phyloP scores from a whole-genome alignment of 2,888 invertebrate genomes.

The Andrena fulva region DNA sequence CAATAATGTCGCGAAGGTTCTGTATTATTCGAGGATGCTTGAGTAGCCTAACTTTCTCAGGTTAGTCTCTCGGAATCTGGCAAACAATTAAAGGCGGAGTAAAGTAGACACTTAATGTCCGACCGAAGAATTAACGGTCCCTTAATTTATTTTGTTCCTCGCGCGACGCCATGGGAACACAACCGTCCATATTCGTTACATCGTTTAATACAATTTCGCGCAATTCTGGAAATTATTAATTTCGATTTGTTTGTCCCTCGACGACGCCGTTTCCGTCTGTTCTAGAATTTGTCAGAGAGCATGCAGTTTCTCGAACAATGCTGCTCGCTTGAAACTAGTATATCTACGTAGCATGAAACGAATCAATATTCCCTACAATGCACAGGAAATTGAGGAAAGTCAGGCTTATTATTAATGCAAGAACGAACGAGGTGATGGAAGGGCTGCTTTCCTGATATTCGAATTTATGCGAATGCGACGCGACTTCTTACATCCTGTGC shows the following conservation, averaged over 20 bases:
- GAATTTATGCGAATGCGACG: neutral
- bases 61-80: no score
- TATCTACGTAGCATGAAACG: neutral
- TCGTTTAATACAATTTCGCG: neutral
- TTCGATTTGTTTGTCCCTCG: constrained; percentile 22
- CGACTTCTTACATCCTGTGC: neutral
- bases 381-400: constrained; percentile 32
- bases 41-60: no score
- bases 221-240: constrained; percentile 22
- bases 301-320: constrained; percentile 22
- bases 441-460: neutral
- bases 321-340: neutral
- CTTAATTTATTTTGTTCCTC: neutral
- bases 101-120: neutral
- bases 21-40: no score
- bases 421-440: neutral
- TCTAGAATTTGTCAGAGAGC: constrained; percentile 5
- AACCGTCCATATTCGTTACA: neutral
- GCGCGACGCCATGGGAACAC: neutral
- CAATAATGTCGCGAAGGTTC: no score
- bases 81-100: no score
- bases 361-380: constrained; percentile 39
- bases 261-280: neutral
- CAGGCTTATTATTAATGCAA: constrained; percentile 23
- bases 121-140: neutral